These are phyloP conservation scores for Trachelus iudaicus DNA, from an alignment of 2,888 invertebrate genomes.

Conservation along the genomic window DNA sequence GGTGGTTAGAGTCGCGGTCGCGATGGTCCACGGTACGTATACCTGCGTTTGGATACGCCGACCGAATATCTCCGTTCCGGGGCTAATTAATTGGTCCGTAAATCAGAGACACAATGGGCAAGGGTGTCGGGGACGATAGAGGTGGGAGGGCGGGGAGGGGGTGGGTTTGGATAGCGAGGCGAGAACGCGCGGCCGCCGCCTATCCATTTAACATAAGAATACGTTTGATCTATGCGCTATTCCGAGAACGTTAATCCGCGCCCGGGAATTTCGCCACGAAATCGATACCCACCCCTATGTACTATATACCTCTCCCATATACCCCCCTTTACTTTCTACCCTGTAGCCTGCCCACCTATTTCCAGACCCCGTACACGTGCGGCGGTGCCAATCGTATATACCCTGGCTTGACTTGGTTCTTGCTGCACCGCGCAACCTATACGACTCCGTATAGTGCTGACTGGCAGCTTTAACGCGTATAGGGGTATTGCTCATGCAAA, in stretches of 20 bases:
- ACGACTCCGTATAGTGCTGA: conserved; percentile 11
- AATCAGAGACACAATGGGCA: conserved; percentile 56
- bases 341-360: not conserved
- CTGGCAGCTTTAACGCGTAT: conserved; percentile 7
- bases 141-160: not conserved
- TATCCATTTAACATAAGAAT: conserved; percentile 48
- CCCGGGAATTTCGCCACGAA: not conserved
- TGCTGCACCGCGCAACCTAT: not conserved
- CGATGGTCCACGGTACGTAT: not conserved
- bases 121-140: not conserved
- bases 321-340: not conserved
- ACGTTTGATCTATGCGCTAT: conserved; percentile 62
- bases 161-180: not conserved
- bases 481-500: too few relatives aligned
- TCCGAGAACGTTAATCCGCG: conserved; percentile 21
- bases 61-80: conserved; percentile 33
- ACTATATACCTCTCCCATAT: not conserved
- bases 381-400: not conserved
- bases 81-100: conserved; percentile 64
- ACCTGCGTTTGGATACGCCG: conserved; percentile 2
- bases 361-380: not conserved
- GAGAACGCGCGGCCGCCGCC: conserved; percentile 2
- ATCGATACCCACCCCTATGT: not conserved
- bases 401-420: not conserved
- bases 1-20: not conserved